Conservation (phyloP, 2,888 invertebrate genomes). For the Tachina grossa region DNA sequence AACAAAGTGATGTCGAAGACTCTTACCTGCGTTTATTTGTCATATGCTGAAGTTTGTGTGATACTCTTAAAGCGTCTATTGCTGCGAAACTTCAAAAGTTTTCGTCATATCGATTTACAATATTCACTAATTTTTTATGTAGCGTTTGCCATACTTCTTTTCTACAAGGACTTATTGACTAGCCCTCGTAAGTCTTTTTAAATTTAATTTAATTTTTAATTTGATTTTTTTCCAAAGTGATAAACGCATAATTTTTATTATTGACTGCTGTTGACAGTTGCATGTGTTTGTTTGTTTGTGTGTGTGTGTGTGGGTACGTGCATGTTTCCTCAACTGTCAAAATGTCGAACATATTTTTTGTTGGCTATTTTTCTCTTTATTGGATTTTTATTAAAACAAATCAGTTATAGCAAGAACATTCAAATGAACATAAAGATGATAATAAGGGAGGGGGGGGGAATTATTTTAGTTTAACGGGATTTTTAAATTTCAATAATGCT, state of each 20-base stretch:
- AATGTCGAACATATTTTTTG: constrained; percentile 39
- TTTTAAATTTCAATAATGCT: constrained; percentile 30
- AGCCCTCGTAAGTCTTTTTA: constrained; percentile 9
- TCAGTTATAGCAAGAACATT: constrained; percentile 26
- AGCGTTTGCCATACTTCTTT: too few species aligned
- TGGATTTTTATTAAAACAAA: constrained; percentile 41
- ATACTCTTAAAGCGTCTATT: too few species aligned
- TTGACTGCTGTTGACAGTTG: constrained; percentile 66
- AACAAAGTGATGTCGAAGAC: too few species aligned
- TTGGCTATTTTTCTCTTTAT: constrained; percentile 8
- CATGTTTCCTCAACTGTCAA: constrained; percentile 54
- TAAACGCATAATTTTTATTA: constrained; percentile 54
- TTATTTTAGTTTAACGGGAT: constrained; percentile 47
- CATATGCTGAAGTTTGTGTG: too few species aligned
- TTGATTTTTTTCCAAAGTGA: constrained; percentile 24
- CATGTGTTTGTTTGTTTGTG: constrained; percentile 9
- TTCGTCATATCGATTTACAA: too few species aligned
- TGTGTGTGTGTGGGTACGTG: constrained; percentile 1
- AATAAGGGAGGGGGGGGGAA: constrained; percentile 12
- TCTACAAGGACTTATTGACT: too few species aligned
- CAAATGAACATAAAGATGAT: constrained; percentile 33
- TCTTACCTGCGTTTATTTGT: too few species aligned
- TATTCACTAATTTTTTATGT: too few species aligned
- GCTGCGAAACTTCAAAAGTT: too few species aligned
- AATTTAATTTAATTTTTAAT: constrained; percentile 33